Percentiles rank a stretch among this genome's conserved stretches.
Conservation (phyloP, 92 coral and sea anemone species). For the Epizoanthus ramosus region DNA sequence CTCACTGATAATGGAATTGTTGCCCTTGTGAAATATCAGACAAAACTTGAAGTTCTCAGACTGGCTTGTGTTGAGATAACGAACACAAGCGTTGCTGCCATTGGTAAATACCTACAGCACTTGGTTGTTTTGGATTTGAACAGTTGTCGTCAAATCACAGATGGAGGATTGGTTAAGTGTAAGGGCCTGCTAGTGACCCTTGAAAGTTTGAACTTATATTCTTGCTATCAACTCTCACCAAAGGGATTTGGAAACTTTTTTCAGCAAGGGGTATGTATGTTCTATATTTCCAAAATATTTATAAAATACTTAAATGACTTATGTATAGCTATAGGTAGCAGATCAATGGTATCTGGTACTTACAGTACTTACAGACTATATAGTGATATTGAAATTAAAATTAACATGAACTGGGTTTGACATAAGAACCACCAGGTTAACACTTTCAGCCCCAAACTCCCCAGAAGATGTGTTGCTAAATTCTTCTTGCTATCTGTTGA, state of each 20-base stretch:
- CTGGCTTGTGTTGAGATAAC: conserved; percentile 79
- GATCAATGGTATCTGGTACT: too few relatives aligned
- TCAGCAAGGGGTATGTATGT: conserved; percentile 38
- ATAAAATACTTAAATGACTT: too few relatives aligned
- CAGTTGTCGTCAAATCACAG: conserved; percentile 86
- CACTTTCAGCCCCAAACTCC: too few relatives aligned
- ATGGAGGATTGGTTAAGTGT: conserved; percentile 62
- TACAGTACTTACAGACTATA: too few relatives aligned
- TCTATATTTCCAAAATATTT: not conserved
- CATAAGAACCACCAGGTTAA: too few relatives aligned
- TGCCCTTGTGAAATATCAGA: conserved; percentile 74
- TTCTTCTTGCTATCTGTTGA: too few relatives aligned
- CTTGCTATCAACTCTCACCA: conserved; percentile 81
- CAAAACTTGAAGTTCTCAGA: conserved; percentile 57
- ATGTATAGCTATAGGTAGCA: too few relatives aligned
- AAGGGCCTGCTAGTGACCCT: conserved; percentile 47
- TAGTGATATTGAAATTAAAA: too few relatives aligned
- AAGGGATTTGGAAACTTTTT: conserved; percentile 66
- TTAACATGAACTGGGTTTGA: too few relatives aligned
- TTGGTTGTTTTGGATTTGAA: conserved; percentile 71
- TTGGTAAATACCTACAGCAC: conserved; percentile 69
- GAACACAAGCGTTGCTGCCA: conserved; percentile 66
- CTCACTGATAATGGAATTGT: conserved; percentile 81
- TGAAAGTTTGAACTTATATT: conserved; percentile 70
- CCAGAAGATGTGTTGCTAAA: too few relatives aligned